Conservation (phyloP, 2,888 invertebrate genomes). For the Clanis bilineata region DNA sequence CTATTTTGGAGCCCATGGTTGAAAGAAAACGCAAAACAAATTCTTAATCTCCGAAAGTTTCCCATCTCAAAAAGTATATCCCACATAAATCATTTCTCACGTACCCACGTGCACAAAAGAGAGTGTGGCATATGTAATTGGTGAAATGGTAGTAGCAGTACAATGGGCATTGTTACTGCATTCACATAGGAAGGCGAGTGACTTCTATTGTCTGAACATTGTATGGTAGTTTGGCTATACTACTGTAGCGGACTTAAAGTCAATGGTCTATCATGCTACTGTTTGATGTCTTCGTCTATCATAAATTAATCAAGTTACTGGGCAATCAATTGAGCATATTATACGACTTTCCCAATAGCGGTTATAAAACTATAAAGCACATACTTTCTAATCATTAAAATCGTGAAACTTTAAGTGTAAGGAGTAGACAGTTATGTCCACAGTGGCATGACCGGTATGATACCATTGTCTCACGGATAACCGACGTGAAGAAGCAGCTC, state of each 20-base stretch:
- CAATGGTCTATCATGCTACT: too few relatives aligned
- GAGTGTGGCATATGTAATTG: slow-evolving; percentile 48
- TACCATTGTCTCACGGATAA: too few relatives aligned
- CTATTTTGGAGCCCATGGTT: background rate
- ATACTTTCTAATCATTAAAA: too few relatives aligned
- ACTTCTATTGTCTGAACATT: slow-evolving; percentile 55
- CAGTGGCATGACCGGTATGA: too few relatives aligned
- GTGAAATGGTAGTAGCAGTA: slow-evolving; percentile 67
- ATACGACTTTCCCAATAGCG: background rate
- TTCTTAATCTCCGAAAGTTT: background rate
- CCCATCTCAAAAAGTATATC: background rate
- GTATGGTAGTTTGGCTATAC: background rate
- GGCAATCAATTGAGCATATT: background rate
- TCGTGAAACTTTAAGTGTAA: too few relatives aligned
- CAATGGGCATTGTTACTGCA: slow-evolving; percentile 67
- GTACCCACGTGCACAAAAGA: slow-evolving; percentile 23
- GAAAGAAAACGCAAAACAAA: background rate
- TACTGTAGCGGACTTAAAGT: background rate
- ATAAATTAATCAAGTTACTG: too few relatives aligned
- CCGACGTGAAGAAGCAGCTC: too few relatives aligned
- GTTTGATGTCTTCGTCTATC: too few relatives aligned
- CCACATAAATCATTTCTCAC: slow-evolving; percentile 7
- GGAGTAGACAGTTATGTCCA: too few relatives aligned
- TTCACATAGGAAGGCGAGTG: slow-evolving; percentile 43
- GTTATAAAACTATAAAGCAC: background rate